Base-by-base conservation (phyloP, 2,113 vertebrate genomes). In the Labeo rohita region DNA sequence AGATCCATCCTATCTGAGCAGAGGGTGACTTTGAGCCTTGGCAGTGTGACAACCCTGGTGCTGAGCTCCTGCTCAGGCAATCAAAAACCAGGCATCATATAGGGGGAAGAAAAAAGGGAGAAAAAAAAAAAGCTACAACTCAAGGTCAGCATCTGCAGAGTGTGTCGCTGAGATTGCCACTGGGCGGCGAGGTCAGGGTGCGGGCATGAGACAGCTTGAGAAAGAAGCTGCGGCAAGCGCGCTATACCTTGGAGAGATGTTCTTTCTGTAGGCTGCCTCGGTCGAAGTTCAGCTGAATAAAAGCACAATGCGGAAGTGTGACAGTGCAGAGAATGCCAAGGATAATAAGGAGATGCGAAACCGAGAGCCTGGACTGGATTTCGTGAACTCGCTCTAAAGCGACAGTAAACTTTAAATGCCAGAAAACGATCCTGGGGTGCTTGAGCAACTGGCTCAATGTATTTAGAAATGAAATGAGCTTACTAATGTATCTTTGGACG, bases 21-120 rank as follows among this genome's bases (percentile, higher is more conserved):
- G 70, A 90, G 85, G 89, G 89, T 90, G 84, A 89, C 88, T 87
- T 87, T 90, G 87, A 84, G 77, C 45, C 83, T 78, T 89, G 87
- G 88, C 89, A 80, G 81, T 79, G 84, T 89, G 84, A 85, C 88
- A 89, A 86, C 72, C 75, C 49, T 61, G 54, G 70, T 84, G 76
- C 77, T 82, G 81, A 85, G 83, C 89, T 80, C 21, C 70, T 86
- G 76, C 74, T 23, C 86, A 84, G 85, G 87, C 79, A 88, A 88
- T 90, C 86, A 88, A 84, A 83, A 89, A 88, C 21, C 88, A 82
- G 66, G 85, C 80, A 85, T 85, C 84, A 87, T 84, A 85, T 77
- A 87, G 73, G 82, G 65, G 21, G 47, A 72, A 23, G 61, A n/a
- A 15, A 66, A 80, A 59, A 28, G 45, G 28, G 28, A 2, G 12